These are phyloP conservation scores for Kradibia gibbosae DNA, from an alignment of 1,140 invertebrate genomes.

Conservation along the genomic window DNA sequence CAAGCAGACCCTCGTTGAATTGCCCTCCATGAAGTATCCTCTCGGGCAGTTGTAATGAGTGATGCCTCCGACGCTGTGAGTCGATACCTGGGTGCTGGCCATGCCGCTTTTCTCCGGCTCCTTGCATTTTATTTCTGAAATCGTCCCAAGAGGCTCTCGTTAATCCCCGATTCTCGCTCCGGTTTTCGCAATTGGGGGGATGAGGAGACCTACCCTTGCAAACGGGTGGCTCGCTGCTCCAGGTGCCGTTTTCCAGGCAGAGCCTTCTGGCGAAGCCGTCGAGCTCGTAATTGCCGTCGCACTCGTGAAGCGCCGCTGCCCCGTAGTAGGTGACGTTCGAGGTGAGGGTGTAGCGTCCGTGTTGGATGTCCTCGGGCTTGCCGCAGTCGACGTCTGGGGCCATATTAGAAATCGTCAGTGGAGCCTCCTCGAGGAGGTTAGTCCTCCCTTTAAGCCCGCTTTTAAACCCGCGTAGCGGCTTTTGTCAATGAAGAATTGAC, in stretches of 20 bases:
- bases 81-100: constrained; percentile 76
- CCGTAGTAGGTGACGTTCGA: constrained; percentile 92
- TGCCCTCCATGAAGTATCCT: constrained; percentile 86
- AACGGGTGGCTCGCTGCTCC: constrained; percentile 83
- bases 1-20: constrained; percentile 83
- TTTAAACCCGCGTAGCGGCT: too few relatives aligned
- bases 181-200: too few relatives aligned
- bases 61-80: constrained; percentile 82
- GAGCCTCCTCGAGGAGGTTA: too few relatives aligned
- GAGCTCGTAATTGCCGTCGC: constrained; percentile 85
- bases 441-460: too few relatives aligned
- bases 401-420: too few relatives aligned
- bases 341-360: constrained; percentile 83
- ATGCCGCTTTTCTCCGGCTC: constrained; percentile 77
- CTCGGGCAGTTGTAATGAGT: constrained; percentile 86
- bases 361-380: constrained; percentile 79
- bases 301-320: constrained; percentile 87
- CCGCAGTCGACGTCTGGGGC: constrained; percentile 94
- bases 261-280: constrained; percentile 85
- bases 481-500: too few relatives aligned
- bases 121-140: constrained; percentile 83
- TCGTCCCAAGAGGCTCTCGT: too few relatives aligned
- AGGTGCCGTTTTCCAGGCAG: constrained; percentile 89
- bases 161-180: too few relatives aligned
- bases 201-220: constrained; percentile 78